phyloP scores from a whole-genome alignment of 2,888 invertebrate genomes.

The Morinoia aosen region DNA sequence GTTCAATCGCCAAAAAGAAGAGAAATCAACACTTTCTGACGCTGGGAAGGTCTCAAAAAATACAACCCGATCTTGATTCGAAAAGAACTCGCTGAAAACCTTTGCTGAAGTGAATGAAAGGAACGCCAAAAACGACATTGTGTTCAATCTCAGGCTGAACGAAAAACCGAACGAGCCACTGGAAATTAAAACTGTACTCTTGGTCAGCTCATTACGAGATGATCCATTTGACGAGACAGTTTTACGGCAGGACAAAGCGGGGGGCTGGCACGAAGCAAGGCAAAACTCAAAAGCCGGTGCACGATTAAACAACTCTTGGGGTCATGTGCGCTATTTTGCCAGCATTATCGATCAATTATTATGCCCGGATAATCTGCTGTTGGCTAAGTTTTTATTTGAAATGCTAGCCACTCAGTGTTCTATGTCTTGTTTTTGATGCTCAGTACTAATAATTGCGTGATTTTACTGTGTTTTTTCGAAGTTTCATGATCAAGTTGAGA shows the following conservation, averaged over 20 bases:
- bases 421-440: too few species aligned
- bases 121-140: neutral
- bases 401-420: too few species aligned
- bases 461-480: too few species aligned
- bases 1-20: neutral
- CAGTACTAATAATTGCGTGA: too few species aligned
- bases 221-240: slow-evolving; percentile 15
- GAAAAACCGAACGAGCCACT: neutral
- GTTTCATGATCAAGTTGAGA: too few species aligned
- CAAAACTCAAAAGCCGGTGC: neutral
- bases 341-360: neutral
- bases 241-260: neutral
- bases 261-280: neutral
- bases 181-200: neutral
- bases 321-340: neutral
- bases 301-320: neutral
- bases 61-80: neutral
- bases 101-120: neutral
- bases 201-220: slow-evolving; percentile 13
- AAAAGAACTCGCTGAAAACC: neutral
- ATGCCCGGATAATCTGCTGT: too few species aligned
- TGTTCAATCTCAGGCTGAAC: neutral
- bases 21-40: neutral
- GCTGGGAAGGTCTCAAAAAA: neutral
- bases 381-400: too few species aligned